A percentile compares a stretch with the other conserved stretches of the same genome.
Evolutionary conservation across 1,140 invertebrate species (phyloP).

Genomic region (Megalonaias nervosa): DNA sequence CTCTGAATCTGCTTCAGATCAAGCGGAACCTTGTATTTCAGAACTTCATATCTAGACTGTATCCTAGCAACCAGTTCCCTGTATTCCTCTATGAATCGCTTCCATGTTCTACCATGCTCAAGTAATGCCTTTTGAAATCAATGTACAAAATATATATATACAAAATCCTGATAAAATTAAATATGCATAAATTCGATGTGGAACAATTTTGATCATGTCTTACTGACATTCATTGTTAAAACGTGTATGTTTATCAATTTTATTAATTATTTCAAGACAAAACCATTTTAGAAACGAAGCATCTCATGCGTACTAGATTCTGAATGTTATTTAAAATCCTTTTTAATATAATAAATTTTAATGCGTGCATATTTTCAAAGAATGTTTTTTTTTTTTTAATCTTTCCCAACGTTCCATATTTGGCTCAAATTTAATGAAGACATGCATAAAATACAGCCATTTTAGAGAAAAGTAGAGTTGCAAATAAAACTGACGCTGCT

Average conservation of each 20-base stretch:
- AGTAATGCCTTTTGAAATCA: constrained; percentile 33
- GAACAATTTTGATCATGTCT: background rate
- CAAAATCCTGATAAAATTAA: background rate
- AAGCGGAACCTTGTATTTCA: constrained; percentile 36
- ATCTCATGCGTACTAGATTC: background rate
- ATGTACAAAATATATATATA: too few species aligned
- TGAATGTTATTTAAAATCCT: background rate
- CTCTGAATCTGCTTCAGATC: constrained; percentile 43
- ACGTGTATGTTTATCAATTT: background rate
- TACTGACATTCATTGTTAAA: background rate
- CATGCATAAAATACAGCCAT: too few species aligned
- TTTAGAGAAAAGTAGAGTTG: too few species aligned
- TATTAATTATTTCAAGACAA: background rate
- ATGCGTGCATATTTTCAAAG: too few species aligned
- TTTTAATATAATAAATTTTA: background rate
- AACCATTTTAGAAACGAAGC: background rate
- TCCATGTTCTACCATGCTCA: constrained; percentile 51
- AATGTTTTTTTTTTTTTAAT: too few species aligned
- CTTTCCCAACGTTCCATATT: too few species aligned
- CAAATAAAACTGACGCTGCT: too few species aligned
- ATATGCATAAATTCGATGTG: background rate
- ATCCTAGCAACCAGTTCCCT: constrained; percentile 47
- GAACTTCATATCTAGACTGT: constrained; percentile 44
- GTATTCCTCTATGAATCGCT: constrained; percentile 48
- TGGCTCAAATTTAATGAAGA: too few species aligned